Percentiles rank a stretch among this genome's conserved stretches.
Evolutionary conservation across 2,113 vertebrate species (phyloP).

Genomic region (Rhynchomys soricoides): DNA sequence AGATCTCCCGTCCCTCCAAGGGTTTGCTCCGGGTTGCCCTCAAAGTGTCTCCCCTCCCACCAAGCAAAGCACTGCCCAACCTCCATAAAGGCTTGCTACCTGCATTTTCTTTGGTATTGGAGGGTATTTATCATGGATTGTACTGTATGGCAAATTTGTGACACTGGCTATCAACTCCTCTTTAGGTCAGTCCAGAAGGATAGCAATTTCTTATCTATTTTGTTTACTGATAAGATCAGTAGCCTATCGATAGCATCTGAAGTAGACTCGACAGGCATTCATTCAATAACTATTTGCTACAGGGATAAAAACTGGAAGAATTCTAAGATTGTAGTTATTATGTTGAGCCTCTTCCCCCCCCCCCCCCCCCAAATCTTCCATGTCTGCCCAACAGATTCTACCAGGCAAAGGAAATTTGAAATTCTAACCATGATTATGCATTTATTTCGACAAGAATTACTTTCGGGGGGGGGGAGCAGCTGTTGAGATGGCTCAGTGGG

Average conservation of each 20-base stretch:
- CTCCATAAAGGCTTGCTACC: not conserved
- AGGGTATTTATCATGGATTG: not conserved
- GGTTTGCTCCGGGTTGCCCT: not conserved
- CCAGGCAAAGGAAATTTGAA: not conserved
- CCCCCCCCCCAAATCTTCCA: not conserved
- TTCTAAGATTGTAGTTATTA: not conserved
- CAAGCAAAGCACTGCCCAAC: not conserved
- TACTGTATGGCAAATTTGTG: not conserved
- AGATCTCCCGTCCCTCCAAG: not conserved
- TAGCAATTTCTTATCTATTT: not conserved
- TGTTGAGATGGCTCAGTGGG: not conserved
- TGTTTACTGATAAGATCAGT: not conserved
- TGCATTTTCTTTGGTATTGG: not conserved
- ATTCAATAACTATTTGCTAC: not conserved
- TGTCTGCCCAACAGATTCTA: not conserved
- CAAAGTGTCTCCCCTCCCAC: not conserved
- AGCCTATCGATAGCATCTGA: not conserved
- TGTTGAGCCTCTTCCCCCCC: too few species aligned
- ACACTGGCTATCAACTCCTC: not conserved
- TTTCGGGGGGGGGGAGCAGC: not conserved
- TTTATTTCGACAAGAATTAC: constrained; percentile 9
- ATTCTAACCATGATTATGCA: constrained; percentile 22
- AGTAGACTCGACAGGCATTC: not conserved
- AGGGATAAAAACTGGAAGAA: not conserved
- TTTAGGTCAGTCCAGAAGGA: not conserved